Base-by-base conservation (phyloP, 2,797 vertebrate species). In the Yasuhikotakia modesta region DNA sequence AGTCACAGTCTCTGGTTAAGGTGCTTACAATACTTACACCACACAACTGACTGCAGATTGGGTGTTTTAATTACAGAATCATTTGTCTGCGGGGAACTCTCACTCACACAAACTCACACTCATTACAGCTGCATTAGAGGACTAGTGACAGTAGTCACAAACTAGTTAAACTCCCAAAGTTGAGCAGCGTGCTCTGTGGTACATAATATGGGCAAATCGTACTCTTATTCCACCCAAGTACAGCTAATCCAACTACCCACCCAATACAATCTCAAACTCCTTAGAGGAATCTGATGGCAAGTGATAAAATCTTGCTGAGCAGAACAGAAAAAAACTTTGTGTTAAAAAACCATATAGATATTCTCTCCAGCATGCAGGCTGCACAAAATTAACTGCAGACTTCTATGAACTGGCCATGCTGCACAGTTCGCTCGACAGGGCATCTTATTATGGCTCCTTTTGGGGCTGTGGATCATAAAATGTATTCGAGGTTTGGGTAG, bases 401-500 rank as follows among this genome's bases (percentile, higher is more conserved):
- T 43, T 75, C 57, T 61, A 82, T 66, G 79, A 79, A 70, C 70
- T 60, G 64, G 65, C 53, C 39, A 11, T 53, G 55, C 52, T 78
- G 71, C 24, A 70, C 66, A 64, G 64, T 77, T 64, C 24, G 57
- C 74, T 68, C 74, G 46, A 79, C 65, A 71, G 61, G 57, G 32
- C 55, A 53, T 66, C 64, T 80, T 68, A 82, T 83, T 84, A 79
- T 46, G 61, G 76, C 76, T 81, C 73, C 58, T 82, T 80, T 80
- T 72, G 63, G 53, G 75, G 76, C 69, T 79, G 76, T 73, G 83
- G 78, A 80, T 80, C 79, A 84, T 76, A 74, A 74, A 80, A 63
- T 79, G 68, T 81, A 68, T 80, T 83, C 77, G 69, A 52, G 81
- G 68, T 64, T 76, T 4, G n/a, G 64, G 79, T 81, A 70, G 82